Percentiles rank a stretch among this genome's conserved stretches.
Conservation (phyloP, 2,113 vertebrate genomes). For the Vanacampus margaritifer region DNA sequence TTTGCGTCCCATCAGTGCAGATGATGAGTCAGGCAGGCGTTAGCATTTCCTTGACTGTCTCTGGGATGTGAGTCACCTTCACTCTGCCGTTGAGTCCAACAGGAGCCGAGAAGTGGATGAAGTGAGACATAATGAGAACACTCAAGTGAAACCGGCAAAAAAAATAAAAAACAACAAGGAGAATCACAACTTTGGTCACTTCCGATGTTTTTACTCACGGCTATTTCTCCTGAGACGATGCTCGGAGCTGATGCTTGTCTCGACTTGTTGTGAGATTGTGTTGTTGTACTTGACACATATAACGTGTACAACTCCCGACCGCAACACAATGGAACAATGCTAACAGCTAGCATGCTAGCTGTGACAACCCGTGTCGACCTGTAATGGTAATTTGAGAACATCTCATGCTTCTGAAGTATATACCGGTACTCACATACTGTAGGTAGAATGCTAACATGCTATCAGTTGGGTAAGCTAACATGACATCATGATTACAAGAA, state of each 20-base stretch:
- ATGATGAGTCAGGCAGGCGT: slow-evolving; percentile 44
- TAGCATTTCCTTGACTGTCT: slow-evolving; percentile 47
- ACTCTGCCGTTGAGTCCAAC: slow-evolving; percentile 39
- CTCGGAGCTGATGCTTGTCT: not conserved
- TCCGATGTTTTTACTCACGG: slow-evolving; percentile 24
- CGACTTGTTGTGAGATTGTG: not conserved
- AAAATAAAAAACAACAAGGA: not conserved
- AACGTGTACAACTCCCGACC: not conserved
- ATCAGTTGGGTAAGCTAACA: not conserved
- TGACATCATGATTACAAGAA: not conserved
- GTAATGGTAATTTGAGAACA: too few relatives aligned
- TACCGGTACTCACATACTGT: not conserved
- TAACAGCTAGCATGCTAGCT: too few relatives aligned
- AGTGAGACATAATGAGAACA: slow-evolving; percentile 55
- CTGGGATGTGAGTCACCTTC: slow-evolving; percentile 55
- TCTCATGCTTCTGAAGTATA: too few relatives aligned
- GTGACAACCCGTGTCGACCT: too few relatives aligned
- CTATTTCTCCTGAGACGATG: not conserved
- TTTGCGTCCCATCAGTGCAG: slow-evolving; percentile 22
- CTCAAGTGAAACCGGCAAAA: slow-evolving; percentile 22
- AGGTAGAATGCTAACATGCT: not conserved
- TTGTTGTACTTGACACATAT: not conserved
- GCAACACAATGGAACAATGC: too few relatives aligned
- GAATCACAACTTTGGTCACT: slow-evolving; percentile 29
- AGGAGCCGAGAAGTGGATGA: slow-evolving; percentile 41